Evolutionary conservation across 2,797 vertebrate genomes (phyloP).

Genomic region (Phrynocephalus vlangalii): DNA sequence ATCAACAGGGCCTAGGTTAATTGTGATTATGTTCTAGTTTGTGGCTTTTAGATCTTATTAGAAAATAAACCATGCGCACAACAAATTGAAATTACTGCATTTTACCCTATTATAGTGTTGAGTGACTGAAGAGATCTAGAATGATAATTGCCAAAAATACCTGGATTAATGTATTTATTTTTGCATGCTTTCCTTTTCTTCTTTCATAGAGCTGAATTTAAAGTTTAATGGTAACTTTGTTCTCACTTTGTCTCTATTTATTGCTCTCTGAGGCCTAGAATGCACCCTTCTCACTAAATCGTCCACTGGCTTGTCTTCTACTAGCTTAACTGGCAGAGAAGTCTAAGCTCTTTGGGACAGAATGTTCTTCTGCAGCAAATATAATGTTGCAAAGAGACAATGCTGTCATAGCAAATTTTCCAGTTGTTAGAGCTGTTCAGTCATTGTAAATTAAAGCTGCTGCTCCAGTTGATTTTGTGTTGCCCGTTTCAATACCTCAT

Average conservation of each 20-base stretch:
- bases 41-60: neutral
- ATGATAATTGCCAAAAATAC: constrained; percentile 5
- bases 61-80: neutral
- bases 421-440: neutral
- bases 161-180: neutral
- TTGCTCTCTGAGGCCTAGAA: constrained; percentile 27
- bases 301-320: neutral
- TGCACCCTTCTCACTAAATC: constrained; percentile 1
- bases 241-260: neutral
- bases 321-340: neutral
- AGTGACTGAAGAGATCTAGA: neutral
- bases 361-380: neutral
- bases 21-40: neutral
- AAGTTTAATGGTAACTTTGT: neutral
- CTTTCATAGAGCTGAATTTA: neutral
- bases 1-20: neutral
- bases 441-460: constrained; percentile 20
- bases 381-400: neutral
- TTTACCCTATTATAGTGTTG: neutral
- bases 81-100: neutral
- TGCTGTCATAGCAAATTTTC: constrained; percentile 38
- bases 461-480: constrained; percentile 14
- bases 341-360: constrained; percentile 14
- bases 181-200: rapidly evolving
- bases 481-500: neutral